A percentile compares a stretch with the other conserved stretches of the same genome.
phyloP scores from a whole-genome alignment of 2,888 invertebrate species.

The Eupsilia transversa region DNA sequence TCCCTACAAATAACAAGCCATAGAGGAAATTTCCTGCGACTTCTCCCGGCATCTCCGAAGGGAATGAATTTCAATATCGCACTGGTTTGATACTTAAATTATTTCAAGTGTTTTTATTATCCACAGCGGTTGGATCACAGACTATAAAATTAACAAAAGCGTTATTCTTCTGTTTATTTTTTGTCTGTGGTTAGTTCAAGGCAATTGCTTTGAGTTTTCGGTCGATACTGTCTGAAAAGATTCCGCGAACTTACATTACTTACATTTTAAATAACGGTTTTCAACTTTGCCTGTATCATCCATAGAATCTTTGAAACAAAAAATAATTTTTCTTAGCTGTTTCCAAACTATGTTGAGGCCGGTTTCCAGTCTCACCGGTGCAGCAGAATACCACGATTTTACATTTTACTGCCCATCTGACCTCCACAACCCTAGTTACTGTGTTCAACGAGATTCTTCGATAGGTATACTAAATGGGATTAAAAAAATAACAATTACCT shows the following conservation, averaged over 20 bases:
- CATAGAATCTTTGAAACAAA: no score
- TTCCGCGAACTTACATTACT: no score
- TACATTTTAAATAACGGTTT: not conserved
- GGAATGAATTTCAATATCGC: conserved; percentile 35
- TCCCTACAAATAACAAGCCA: conserved; percentile 34
- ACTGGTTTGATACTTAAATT: conserved; percentile 21
- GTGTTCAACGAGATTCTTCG: no score
- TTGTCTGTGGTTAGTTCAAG: not conserved
- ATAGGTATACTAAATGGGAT: not conserved
- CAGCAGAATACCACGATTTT: no score
- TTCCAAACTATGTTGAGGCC: no score
- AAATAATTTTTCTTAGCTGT: no score
- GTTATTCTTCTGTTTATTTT: conserved; percentile 9
- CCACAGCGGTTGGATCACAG: not conserved
- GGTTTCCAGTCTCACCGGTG: no score
- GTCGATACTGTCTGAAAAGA: not conserved
- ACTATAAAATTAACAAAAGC: not conserved
- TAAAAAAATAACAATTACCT: not conserved
- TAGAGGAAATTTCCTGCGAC: conserved; percentile 1
- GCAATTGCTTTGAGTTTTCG: not conserved
- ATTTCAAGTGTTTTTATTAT: conserved; percentile 28
- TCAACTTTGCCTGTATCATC: no score
- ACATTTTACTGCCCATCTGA: no score
- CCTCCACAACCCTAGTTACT: no score
- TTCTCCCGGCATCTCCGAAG: not conserved